phyloP scores from a whole-genome alignment of 2,888 invertebrate genomes.

The Erebia ligea region DNA sequence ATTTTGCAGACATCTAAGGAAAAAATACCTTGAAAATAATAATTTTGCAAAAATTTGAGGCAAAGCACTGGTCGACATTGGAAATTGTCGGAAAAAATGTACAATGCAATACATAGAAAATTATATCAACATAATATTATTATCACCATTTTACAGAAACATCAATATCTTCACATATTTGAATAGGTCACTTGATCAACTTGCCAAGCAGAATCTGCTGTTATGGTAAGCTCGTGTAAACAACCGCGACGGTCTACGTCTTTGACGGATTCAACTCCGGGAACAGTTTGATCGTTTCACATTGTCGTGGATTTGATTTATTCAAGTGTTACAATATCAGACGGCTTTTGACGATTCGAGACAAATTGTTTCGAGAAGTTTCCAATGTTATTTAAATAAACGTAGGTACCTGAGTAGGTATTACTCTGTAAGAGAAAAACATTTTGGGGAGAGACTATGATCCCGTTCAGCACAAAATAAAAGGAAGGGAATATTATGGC shows the following conservation, averaged over 20 bases:
- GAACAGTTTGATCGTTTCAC: conserved; percentile 34
- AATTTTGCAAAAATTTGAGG: too few relatives aligned
- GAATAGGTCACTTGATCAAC: neutral
- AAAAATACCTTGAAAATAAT: too few relatives aligned
- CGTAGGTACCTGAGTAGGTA: neutral
- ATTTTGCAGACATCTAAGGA: too few relatives aligned
- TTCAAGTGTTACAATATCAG: conserved; percentile 25
- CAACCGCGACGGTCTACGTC: neutral
- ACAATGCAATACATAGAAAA: too few relatives aligned
- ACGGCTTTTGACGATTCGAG: conserved; percentile 7
- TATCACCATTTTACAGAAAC: neutral
- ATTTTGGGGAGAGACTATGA: too few relatives aligned
- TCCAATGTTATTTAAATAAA: neutral
- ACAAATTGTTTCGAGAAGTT: conserved; percentile 1
- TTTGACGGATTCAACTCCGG: conserved; percentile 32
- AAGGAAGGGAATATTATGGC: too few relatives aligned
- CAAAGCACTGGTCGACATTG: too few relatives aligned
- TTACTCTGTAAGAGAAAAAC: neutral
- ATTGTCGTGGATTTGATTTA: conserved; percentile 28
- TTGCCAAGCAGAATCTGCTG: neutral
- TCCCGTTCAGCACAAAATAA: too few relatives aligned
- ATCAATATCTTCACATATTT: neutral
- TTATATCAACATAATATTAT: too few relatives aligned
- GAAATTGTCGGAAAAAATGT: too few relatives aligned
- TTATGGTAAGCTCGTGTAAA: neutral